Evolutionary conservation across 2,888 invertebrate genomes (phyloP), one percentile per base, ranked within the genome.

Genomic region (Cordylochernes scorpioides): DNA sequence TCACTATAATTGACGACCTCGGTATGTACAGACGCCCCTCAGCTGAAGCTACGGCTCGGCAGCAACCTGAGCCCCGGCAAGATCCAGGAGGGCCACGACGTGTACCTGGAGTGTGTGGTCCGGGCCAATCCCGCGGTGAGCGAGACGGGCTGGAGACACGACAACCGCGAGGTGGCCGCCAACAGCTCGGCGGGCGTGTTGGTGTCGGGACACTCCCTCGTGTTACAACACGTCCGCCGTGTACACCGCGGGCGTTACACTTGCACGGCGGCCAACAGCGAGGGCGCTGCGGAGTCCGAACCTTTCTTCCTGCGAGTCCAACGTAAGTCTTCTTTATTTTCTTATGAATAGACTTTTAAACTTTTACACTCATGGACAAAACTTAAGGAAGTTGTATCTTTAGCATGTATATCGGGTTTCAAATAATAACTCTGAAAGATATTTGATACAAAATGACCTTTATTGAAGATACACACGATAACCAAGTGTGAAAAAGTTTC

Each of bases 1-100:
- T n/a, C n/a, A n/a, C n/a, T n/a, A n/a, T n/a, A n/a, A n/a, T n/a
- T n/a, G n/a, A n/a, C n/a, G n/a, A n/a, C n/a, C n/a, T n/a, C n/a
- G n/a, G n/a, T n/a, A n/a, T n/a, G n/a, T n/a, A n/a, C 63, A 80
- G 80, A 75, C 60, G 71, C 77, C 9, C 80, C 80, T 27, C 67
- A 74, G 49, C 75, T 80, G 38, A 65, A 68, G 32, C 55, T 80
- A 44, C 63, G 69, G 36, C 61, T 80, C 42, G 78, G 78, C 47
- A 72, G 73, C 48, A 77, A 77, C 33, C 60, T 80, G 43, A 69
- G 70, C 46, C 68, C 73, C 32, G 69, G 71, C 42, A 75, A 77
- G 59, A 78, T 80, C 59, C 78, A 78, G 15, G 27, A 27, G 15
- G 15, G 14, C 8, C 15, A 27, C n/a, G 27, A 27, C 27, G 27